These are phyloP conservation scores for Lepisosteus oculatus DNA, from an alignment of 2,113 vertebrate species.

Conservation along the genomic window DNA sequence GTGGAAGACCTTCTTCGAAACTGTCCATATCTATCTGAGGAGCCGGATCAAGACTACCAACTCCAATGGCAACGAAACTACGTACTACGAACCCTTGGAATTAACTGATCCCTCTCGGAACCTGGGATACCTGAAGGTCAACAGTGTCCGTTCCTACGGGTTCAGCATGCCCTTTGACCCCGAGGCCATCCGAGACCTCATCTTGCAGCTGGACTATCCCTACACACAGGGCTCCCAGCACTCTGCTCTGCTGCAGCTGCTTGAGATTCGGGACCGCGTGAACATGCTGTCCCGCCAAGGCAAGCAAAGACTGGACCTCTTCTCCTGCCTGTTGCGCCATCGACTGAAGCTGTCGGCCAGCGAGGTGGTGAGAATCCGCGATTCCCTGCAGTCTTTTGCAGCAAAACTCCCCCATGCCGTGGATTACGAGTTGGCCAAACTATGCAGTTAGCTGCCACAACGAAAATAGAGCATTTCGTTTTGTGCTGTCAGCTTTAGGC, in stretches of 20 bases:
- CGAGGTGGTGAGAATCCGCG: constrained; percentile 88
- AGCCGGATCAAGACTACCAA: constrained; percentile 80
- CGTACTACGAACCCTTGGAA: constrained; percentile 79
- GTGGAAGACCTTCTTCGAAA: constrained; percentile 98
- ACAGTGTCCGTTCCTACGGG: constrained; percentile 90
- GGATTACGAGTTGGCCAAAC: constrained; percentile 86
- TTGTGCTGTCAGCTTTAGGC: no score
- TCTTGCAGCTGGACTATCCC: constrained; percentile 93
- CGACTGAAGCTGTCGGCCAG: constrained; percentile 90
- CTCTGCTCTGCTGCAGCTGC: constrained; percentile 88
- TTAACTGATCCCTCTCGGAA: constrained; percentile 78
- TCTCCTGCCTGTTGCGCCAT: constrained; percentile 91
- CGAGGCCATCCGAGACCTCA: constrained; percentile 92
- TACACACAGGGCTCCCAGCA: constrained; percentile 96
- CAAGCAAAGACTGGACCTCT: constrained; percentile 82
- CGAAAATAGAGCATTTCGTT: no score
- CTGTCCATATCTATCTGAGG: constrained; percentile 92
- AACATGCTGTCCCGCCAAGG: constrained; percentile 92
- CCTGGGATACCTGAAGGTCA: constrained; percentile 93
- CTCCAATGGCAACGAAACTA: constrained; percentile 68
- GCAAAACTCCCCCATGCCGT: constrained; percentile 77
- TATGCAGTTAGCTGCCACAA: constrained; percentile 77
- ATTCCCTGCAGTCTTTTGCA: constrained; percentile 83
- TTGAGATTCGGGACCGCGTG: constrained; percentile 90
- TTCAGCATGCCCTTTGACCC: constrained; percentile 96